Evolutionary conservation across 1,140 invertebrate genomes (phyloP), one percentile per base, ranked within the genome.

Genomic region (Cepaea nemoralis): DNA sequence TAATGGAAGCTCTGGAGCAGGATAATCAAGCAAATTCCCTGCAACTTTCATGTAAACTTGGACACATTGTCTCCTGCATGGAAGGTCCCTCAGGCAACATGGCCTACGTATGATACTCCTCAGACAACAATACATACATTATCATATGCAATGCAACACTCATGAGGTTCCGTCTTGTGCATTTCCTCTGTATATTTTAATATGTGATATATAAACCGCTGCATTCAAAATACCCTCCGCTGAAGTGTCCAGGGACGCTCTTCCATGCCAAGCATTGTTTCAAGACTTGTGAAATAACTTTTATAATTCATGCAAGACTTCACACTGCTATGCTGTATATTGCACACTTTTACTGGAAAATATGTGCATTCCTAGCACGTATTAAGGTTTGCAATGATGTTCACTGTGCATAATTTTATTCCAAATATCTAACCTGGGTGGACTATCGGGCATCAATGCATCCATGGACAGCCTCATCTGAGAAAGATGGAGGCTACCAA

Each of bases 61-160:
- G 85, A 45, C 86, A 87, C 70, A 86, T 89, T 77, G 88, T 90
- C 73, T 86, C 86, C 40, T 83, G 86, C 35, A 90, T 89, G 85
- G 88, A 90, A 81, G 89, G 88, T 50, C 86, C 88, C 24, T 84
- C 86, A 8, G 67, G 80, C 24, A 84, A 81, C 73, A 86, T 86
- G 80, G 86, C 88, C 37, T 89, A 86, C 80, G 84, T 89, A 69
- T 88, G 83, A 83, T 48, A 33, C 40, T 27, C 14, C 40, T 70
- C 35, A 42, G 22, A 6, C 5, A 40, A 40, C 12, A 2, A 2
- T 70, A n/a, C 22, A 24, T 42, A n/a, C 3, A 10, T 40, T n/a
- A 40, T 22, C 37, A 40, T 42, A 24, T 70, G 22, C 19, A 39
- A 24, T 70, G 22, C 19, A 39, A 70, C 69, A 70, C 19, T 24